Conservation (phyloP, 92 coral and sea anemone genomes). For the Nematostella vectensis region DNA sequence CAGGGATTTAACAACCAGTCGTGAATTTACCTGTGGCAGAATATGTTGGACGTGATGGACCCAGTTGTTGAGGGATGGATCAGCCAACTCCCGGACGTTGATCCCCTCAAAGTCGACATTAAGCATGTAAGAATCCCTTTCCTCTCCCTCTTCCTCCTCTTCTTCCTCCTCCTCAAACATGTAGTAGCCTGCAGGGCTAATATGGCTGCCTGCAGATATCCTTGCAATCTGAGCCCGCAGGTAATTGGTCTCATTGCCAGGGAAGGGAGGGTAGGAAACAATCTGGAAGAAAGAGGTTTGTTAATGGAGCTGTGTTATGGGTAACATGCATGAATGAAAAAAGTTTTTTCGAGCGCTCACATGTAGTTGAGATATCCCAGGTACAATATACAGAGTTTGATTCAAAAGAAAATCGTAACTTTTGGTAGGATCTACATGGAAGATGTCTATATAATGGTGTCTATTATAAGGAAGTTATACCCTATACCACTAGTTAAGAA, state of each 20-base stretch:
- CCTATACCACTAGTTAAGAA: too few relatives aligned
- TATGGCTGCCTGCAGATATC: slow-evolving; percentile 80
- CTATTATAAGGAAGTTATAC: too few relatives aligned
- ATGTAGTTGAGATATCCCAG: too few relatives aligned
- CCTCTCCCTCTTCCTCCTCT: slow-evolving; percentile 95
- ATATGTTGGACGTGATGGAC: slow-evolving; percentile 91
- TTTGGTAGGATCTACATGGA: too few relatives aligned
- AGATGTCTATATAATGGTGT: too few relatives aligned
- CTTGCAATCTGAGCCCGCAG: slow-evolving; percentile 92
- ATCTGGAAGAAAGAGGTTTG: slow-evolving; percentile 58
- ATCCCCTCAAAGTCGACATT: slow-evolving; percentile 98
- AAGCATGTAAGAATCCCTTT: slow-evolving; percentile 83
- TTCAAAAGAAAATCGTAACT: too few relatives aligned
- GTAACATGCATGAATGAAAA: too few relatives aligned
- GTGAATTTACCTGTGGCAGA: slow-evolving; percentile 85
- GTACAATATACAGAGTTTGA: too few relatives aligned
- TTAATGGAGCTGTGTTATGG: too few relatives aligned
- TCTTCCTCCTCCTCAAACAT: slow-evolving; percentile 99
- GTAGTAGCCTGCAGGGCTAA: slow-evolving; percentile 93
- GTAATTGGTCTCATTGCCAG: slow-evolving; percentile 95
- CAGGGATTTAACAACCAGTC: too few relatives aligned
- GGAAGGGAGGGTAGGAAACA: slow-evolving; percentile 89
- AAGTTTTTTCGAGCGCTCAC: too few relatives aligned
- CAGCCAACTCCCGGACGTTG: slow-evolving; percentile 83
- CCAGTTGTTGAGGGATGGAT: slow-evolving; percentile 95